phyloP scores from a whole-genome alignment of 2,888 invertebrate genomes.

The Platycheirus albimanus region DNA sequence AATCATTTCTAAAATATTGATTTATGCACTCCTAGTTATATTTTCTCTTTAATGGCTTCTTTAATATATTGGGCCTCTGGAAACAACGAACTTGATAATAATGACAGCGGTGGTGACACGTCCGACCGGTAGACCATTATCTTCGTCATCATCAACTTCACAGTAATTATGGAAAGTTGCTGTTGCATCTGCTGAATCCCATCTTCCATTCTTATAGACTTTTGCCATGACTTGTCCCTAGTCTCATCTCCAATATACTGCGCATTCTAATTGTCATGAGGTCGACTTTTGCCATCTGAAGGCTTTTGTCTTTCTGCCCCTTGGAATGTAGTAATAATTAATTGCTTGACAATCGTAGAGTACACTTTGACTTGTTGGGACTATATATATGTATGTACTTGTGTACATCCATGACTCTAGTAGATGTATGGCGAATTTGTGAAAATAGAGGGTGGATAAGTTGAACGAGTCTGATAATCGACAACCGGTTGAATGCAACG shows the following conservation, averaged over 20 bases:
- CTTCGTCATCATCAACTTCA: slow-evolving; percentile 66
- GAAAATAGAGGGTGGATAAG: slow-evolving; percentile 60
- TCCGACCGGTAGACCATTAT: slow-evolving; percentile 70
- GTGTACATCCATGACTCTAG: slow-evolving; percentile 14
- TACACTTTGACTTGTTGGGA: slow-evolving; percentile 58
- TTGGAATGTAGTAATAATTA: slow-evolving; percentile 60
- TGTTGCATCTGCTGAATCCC: slow-evolving; percentile 47
- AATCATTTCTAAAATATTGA: slow-evolving; percentile 68
- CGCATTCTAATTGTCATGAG: slow-evolving; percentile 64
- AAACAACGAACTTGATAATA: slow-evolving; percentile 64
- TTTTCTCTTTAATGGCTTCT: slow-evolving; percentile 61
- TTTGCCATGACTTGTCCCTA: no score
- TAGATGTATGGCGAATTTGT: slow-evolving; percentile 50
- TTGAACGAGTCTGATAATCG: slow-evolving; percentile 61
- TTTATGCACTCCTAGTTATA: slow-evolving; percentile 56
- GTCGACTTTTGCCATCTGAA: slow-evolving; percentile 56
- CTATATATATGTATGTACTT: background rate
- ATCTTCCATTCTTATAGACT: slow-evolving; percentile 57
- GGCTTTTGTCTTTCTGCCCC: slow-evolving; percentile 57
- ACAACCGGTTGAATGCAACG: slow-evolving; percentile 73
- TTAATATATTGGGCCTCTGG: slow-evolving; percentile 54
- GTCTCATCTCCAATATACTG: no score
- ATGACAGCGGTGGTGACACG: slow-evolving; percentile 63
- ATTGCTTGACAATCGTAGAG: slow-evolving; percentile 63
- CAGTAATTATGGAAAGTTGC: slow-evolving; percentile 69